phyloP scores from a whole-genome alignment of 2,797 vertebrate genomes.

The Sardinella longiceps region DNA sequence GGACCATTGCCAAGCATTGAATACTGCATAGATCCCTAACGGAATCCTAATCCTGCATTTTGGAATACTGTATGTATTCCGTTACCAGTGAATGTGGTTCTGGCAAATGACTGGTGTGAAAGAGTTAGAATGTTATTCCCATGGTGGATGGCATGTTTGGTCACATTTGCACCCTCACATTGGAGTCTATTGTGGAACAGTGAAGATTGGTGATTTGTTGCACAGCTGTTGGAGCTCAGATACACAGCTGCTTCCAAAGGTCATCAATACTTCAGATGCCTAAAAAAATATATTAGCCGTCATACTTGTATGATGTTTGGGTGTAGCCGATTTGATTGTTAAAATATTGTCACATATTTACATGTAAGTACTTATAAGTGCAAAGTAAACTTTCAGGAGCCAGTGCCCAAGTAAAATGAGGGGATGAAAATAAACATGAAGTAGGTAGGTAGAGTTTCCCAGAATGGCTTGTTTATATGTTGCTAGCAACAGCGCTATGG shows the following conservation, averaged over 20 bases:
- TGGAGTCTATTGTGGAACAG: not conserved
- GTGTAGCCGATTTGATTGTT: not conserved
- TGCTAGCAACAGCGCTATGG: too few relatives aligned
- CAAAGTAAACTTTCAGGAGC: too few relatives aligned
- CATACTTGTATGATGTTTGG: not conserved
- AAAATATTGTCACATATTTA: not conserved
- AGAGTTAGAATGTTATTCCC: not conserved
- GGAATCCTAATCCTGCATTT: not conserved
- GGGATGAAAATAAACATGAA: not conserved
- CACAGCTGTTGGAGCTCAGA: not conserved
- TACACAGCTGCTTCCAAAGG: not conserved
- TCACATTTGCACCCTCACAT: not conserved
- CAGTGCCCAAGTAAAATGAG: not conserved
- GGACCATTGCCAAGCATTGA: too few relatives aligned
- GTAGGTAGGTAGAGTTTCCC: too few relatives aligned
- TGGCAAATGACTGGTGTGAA: conserved; percentile 8
- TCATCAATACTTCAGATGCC: conserved; percentile 1
- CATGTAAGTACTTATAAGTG: not conserved
- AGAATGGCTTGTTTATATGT: too few relatives aligned
- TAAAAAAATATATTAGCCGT: not conserved
- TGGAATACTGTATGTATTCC: conserved; percentile 9
- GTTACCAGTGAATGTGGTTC: not conserved
- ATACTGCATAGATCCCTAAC: not conserved
- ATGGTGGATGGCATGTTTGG: conserved; percentile 1
- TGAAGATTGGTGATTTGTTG: not conserved